These are phyloP conservation scores for Cyclargus thomasi DNA, from an alignment of 1,140 invertebrate species.

Conservation along the genomic window DNA sequence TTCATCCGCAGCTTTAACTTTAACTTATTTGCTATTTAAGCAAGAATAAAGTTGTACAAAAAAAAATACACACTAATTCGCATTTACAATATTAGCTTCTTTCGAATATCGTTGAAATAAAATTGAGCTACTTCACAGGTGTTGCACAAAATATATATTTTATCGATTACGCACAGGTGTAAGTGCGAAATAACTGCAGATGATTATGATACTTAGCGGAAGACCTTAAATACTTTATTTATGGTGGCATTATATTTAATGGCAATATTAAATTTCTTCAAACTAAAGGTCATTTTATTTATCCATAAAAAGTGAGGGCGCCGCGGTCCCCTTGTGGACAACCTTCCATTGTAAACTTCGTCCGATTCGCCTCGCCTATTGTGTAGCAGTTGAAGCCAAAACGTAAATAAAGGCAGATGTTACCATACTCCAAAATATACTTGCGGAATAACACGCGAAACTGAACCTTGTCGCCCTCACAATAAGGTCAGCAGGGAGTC, in stretches of 20 bases:
- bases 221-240: neutral
- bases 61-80: too few species aligned
- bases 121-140: too few species aligned
- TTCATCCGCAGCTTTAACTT: too few species aligned
- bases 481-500: neutral
- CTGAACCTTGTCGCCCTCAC: constrained; percentile 22
- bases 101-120: too few species aligned
- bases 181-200: neutral
- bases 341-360: constrained; percentile 52
- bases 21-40: too few species aligned
- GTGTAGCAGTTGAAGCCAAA: constrained; percentile 60
- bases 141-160: neutral
- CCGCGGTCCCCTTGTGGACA: constrained; percentile 26
- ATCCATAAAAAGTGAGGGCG: constrained; percentile 41
- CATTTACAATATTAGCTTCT: too few species aligned
- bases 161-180: neutral
- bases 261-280: constrained; percentile 21
- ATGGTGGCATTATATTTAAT: constrained; percentile 12
- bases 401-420: constrained; percentile 74
- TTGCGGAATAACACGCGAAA: constrained; percentile 30
- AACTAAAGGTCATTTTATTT: constrained; percentile 53
- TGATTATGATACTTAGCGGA: neutral
- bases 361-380: constrained; percentile 64
- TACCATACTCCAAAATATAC: constrained; percentile 64
- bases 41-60: too few species aligned